Evolutionary conservation across 2,113 vertebrate genomes (phyloP).

Genomic region (Nothobranchius furzeri): DNA sequence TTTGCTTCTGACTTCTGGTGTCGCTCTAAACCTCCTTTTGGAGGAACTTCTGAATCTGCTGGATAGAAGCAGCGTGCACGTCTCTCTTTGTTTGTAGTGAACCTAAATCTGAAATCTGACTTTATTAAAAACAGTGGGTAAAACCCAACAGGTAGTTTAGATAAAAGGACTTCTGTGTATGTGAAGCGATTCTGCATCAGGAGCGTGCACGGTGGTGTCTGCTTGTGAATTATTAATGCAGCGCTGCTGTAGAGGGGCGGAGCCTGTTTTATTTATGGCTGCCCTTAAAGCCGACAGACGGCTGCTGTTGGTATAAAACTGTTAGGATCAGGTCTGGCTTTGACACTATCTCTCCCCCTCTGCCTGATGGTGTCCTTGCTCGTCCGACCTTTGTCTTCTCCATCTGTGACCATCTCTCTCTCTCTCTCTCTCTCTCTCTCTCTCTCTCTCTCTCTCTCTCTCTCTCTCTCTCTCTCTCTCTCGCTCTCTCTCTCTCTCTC

Average conservation of each 20-base stretch:
- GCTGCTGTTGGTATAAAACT: slow-evolving; percentile 55
- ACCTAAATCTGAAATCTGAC: too few relatives aligned
- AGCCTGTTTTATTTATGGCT: slow-evolving; percentile 72
- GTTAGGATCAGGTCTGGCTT: background rate
- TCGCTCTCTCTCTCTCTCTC: background rate
- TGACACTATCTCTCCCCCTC: background rate
- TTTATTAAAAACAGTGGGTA: too few relatives aligned
- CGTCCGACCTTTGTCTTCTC: slow-evolving; percentile 36
- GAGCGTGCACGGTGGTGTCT: slow-evolving; percentile 6
- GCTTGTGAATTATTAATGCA: slow-evolving; percentile 71
- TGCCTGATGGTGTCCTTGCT: slow-evolving; percentile 1
- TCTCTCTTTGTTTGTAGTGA: too few relatives aligned
- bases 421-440: background rate
- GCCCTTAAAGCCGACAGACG: slow-evolving; percentile 54
- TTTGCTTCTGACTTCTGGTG: background rate
- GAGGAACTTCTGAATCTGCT: too few relatives aligned
- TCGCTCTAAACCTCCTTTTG: too few relatives aligned
- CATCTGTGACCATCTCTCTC: slow-evolving; percentile 28
- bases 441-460: background rate
- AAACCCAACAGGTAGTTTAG: too few relatives aligned
- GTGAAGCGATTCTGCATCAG: too few relatives aligned
- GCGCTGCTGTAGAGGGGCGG: slow-evolving; percentile 43
- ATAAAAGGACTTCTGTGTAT: too few relatives aligned
- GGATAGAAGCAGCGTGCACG: too few relatives aligned
- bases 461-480: background rate